A percentile compares a stretch with the other conserved stretches of the same genome.
phyloP scores from a whole-genome alignment of 2,113 vertebrate species.

The Syngnathoides biaculeatus region DNA sequence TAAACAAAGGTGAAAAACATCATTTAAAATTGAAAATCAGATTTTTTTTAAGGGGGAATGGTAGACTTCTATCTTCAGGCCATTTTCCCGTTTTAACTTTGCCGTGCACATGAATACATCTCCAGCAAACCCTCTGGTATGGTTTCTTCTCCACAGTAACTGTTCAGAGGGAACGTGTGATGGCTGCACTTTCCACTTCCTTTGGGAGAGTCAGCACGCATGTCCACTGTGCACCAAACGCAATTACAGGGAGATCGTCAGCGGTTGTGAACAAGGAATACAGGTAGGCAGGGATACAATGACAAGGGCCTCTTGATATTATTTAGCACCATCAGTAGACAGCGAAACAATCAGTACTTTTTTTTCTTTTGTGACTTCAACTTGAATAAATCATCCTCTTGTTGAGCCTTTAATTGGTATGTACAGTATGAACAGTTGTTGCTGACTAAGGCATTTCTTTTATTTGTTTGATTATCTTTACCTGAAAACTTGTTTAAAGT shows the following conservation, averaged over 20 bases:
- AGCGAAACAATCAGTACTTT: no score
- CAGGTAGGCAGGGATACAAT: conserved; percentile 72
- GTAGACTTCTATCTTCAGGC: neutral
- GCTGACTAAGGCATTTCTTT: no score
- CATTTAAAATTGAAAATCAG: neutral
- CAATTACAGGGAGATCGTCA: conserved; percentile 83
- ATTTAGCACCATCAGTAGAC: no score
- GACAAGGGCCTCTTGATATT: neutral
- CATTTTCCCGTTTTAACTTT: neutral
- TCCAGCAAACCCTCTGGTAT: neutral
- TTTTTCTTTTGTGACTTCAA: no score
- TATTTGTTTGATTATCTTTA: no score
- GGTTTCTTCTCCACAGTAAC: conserved; percentile 66
- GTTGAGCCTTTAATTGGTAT: no score
- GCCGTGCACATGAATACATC: neutral
- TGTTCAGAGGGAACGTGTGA: conserved; percentile 93
- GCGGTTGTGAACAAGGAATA: conserved; percentile 83
- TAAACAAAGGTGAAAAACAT: neutral
- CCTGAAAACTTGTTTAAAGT: no score
- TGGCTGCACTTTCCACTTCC: conserved; percentile 89
- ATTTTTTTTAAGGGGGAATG: neutral
- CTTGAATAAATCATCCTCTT: no score
- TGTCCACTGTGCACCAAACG: conserved; percentile 85
- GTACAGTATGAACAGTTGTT: no score
- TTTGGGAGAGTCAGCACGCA: conserved; percentile 82